These are phyloP conservation scores for Geranospiza caerulescens DNA, from an alignment of 2,797 vertebrate genomes.

Conservation along the genomic window DNA sequence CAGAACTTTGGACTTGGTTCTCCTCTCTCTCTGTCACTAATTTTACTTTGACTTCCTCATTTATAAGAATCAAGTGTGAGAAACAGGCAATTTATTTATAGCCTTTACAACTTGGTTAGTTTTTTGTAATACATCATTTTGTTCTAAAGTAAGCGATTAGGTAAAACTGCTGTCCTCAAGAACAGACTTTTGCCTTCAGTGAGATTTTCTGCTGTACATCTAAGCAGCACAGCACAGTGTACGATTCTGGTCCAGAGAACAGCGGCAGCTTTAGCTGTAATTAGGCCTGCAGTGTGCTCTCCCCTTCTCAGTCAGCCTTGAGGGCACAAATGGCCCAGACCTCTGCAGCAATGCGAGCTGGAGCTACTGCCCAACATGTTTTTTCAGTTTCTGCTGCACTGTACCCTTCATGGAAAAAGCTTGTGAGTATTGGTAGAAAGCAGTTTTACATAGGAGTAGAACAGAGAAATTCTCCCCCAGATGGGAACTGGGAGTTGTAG, in stretches of 20 bases:
- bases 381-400: background rate
- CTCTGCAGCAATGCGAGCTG: background rate
- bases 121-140: background rate
- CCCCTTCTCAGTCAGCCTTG: background rate
- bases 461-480: background rate
- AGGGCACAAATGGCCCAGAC: background rate
- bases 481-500: background rate
- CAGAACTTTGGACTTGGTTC: background rate
- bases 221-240: background rate
- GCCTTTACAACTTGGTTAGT: background rate
- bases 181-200: background rate
- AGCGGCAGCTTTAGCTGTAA: background rate
- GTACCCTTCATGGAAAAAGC: background rate
- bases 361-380: background rate
- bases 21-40: background rate
- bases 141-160: background rate
- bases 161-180: background rate
- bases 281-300: background rate
- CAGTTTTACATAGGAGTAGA: background rate
- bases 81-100: background rate
- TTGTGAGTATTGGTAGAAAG: background rate
- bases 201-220: background rate
- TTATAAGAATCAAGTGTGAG: background rate
- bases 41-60: background rate
- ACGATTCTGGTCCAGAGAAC: accelerated